phyloP scores from a whole-genome alignment of 2,888 invertebrate species.

The Ornithoptera alexandrae region DNA sequence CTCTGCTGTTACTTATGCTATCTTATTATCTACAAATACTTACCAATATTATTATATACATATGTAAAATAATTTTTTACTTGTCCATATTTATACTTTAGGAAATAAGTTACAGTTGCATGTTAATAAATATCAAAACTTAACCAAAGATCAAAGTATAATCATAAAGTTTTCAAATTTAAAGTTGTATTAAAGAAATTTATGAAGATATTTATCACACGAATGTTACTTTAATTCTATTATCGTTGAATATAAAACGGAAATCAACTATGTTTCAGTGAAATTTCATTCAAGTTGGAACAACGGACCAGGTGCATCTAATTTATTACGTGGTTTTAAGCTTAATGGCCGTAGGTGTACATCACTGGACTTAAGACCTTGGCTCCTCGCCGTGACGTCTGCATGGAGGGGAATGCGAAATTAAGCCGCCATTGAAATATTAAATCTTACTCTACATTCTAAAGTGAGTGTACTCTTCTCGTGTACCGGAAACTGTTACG shows the following conservation, averaged over 20 bases:
- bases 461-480: not conserved
- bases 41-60: too few relatives aligned
- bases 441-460: slow-evolving; percentile 9
- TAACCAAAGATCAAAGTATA: too few relatives aligned
- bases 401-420: slow-evolving; percentile 27
- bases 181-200: too few relatives aligned
- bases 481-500: not conserved
- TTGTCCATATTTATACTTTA: too few relatives aligned
- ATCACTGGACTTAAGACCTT: slow-evolving; percentile 31
- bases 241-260: not conserved
- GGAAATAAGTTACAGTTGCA: too few relatives aligned
- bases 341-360: slow-evolving; percentile 34
- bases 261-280: not conserved
- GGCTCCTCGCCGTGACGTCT: slow-evolving; percentile 29
- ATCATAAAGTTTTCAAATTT: too few relatives aligned
- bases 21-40: too few relatives aligned
- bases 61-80: too few relatives aligned
- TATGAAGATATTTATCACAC: too few relatives aligned
- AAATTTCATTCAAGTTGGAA: slow-evolving; percentile 14
- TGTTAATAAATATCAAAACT: too few relatives aligned
- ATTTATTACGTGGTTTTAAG: slow-evolving; percentile 30
- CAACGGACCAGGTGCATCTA: slow-evolving; percentile 27
- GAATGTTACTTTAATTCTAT: not conserved
- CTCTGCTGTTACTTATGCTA: too few relatives aligned
- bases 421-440: slow-evolving; percentile 28